Base-by-base conservation (phyloP, 2,888 invertebrate species). In the Drosophila pegasa region DNA sequence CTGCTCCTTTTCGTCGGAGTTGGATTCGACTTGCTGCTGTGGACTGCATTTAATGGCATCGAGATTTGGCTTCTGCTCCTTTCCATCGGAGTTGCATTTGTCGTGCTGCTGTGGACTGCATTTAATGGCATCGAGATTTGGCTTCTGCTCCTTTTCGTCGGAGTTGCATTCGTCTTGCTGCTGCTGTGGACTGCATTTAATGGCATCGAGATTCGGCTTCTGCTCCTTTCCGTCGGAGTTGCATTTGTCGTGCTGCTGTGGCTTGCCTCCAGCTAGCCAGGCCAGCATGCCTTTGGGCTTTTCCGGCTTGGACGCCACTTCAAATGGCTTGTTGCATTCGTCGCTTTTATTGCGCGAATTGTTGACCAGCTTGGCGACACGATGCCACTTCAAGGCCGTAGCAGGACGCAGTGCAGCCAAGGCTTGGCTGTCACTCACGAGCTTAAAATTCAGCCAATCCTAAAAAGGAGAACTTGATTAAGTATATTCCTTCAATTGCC, bases 351-450 rank as follows among this genome's bases (percentile, higher is more conserved):
- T 94, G 61, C 94, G 93, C 0, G 95, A 94, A 89, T 95, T 96
- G 87, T 96, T 96, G 0, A 97, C 96, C 45, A 93, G 84, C 43
- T 93, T 94, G 1, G 95, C 94, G 0, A 97, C 96, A 59, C 94
- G 94, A 91, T 97, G 94, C 95, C 95, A 95, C 25, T 92, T 90
- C 31, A 97, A 81, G 22, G 92, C 75, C 10, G 92, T 92, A 0
- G 93, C 92, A 31, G 94, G 95, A 14, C 90, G 87, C 25, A 92
- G 60, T 0, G 88, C 70, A 89, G 92, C 94, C 79, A 95, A 90
- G 61, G 93, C 93, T 92, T 93, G 54, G 91, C 87, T 91, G 58
- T 93, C 90, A 27, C 93, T 89, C 0, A 95, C 93, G 60, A 93
- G 91, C 59, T 94, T 93, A 62, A 93, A 93, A 86, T 95, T 94